Percentiles rank a stretch among this genome's conserved stretches.
phyloP scores from a whole-genome alignment of 2,113 vertebrate species.

The Pteruthius melanotis region DNA sequence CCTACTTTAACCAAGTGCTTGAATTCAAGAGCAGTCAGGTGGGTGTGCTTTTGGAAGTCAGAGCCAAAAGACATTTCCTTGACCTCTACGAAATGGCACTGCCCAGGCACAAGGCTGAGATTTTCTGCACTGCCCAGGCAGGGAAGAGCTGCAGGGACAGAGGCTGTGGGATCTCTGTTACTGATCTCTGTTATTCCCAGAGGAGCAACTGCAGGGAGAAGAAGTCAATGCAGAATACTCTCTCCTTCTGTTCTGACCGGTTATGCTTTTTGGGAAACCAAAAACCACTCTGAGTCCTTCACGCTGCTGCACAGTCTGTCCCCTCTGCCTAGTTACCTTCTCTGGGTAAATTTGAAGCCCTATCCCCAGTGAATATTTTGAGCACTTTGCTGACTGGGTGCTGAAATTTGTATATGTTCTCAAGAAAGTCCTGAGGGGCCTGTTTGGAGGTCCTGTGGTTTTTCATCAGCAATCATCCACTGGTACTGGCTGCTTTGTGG shows the following conservation, averaged over 20 bases:
- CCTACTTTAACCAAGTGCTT: background rate
- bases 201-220: background rate
- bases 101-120: background rate
- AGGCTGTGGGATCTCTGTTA: background rate
- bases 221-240: background rate
- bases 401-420: background rate
- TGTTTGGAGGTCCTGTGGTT: background rate
- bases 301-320: background rate
- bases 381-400: background rate
- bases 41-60: background rate
- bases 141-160: background rate
- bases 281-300: background rate
- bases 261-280: background rate
- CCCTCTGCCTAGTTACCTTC: background rate
- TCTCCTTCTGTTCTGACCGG: fast-evolving
- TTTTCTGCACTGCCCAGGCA: background rate
- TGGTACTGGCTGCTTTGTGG: background rate
- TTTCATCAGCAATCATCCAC: background rate
- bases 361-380: background rate
- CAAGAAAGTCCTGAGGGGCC: background rate
- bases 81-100: background rate
- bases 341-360: background rate
- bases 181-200: background rate
- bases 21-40: background rate
- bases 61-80: background rate